Evolutionary conservation across 1,140 invertebrate genomes (phyloP).

Genomic region (Ceratina calcarata): DNA sequence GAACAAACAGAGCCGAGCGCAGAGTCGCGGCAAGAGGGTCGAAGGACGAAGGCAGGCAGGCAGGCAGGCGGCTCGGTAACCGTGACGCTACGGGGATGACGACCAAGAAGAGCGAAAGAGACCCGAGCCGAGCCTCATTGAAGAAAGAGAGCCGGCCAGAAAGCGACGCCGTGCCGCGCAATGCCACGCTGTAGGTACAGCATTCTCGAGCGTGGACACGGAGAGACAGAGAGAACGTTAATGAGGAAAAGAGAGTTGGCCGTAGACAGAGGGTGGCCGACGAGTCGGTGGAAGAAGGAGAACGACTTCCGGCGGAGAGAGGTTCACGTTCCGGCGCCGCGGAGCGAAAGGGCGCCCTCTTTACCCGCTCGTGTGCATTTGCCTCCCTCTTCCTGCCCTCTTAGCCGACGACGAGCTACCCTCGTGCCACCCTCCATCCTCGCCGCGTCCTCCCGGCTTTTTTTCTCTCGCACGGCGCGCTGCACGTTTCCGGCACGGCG

Average conservation of each 20-base stretch:
- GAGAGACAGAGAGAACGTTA: neutral
- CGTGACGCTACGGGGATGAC: slow-evolving; percentile 49
- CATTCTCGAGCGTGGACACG: slow-evolving; percentile 24
- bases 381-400: slow-evolving; percentile 61
- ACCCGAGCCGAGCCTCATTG: neutral
- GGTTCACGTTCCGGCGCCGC: slow-evolving; percentile 39
- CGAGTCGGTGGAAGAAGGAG: neutral
- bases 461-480: slow-evolving; percentile 55
- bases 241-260: neutral
- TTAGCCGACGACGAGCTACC: slow-evolving; percentile 39
- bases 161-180: neutral
- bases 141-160: neutral
- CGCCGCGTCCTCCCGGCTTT: slow-evolving; percentile 46
- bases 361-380: slow-evolving; percentile 65
- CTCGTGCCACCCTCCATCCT: neutral
- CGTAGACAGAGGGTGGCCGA: neutral
- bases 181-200: neutral
- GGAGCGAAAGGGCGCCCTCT: slow-evolving; percentile 61
- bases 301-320: slow-evolving; percentile 50
- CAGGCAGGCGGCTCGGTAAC: slow-evolving; percentile 31
- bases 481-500: slow-evolving; percentile 42
- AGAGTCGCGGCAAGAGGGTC: slow-evolving; percentile 24
- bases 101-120: slow-evolving; percentile 25
- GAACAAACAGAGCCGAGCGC: slow-evolving; percentile 39
- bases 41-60: slow-evolving; percentile 7